phyloP scores from a whole-genome alignment of 2,797 vertebrate genomes.

The Huso huso region DNA sequence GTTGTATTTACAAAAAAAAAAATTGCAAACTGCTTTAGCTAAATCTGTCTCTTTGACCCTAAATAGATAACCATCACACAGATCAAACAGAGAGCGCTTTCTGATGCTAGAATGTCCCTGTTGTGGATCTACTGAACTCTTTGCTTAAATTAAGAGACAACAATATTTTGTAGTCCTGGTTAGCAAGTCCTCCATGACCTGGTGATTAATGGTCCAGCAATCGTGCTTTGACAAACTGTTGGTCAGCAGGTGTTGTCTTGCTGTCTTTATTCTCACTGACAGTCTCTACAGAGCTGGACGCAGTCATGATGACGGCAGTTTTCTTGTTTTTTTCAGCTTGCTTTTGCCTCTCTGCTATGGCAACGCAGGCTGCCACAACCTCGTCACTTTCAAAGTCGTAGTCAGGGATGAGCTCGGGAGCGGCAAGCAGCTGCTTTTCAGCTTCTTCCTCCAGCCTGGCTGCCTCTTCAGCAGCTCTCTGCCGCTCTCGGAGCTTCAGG shows the following conservation, averaged over 20 bases:
- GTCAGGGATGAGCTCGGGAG: slow-evolving; percentile 73
- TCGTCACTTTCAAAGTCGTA: slow-evolving; percentile 95
- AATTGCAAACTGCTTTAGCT: no score
- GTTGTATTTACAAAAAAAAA: no score
- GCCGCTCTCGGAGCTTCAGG: slow-evolving; percentile 60
- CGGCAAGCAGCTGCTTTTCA: slow-evolving; percentile 37
- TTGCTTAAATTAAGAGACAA: no score
- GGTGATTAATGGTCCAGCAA: slow-evolving; percentile 18
- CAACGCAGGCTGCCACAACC: slow-evolving; percentile 84
- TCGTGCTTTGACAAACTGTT: slow-evolving; percentile 75
- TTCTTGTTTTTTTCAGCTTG: slow-evolving; percentile 54
- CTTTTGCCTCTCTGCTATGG: slow-evolving; percentile 77
- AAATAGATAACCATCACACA: no score
- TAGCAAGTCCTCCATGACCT: no score
- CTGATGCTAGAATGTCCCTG: no score
- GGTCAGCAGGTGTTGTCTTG: slow-evolving; percentile 44
- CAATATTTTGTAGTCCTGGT: no score
- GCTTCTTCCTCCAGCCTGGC: slow-evolving; percentile 45
- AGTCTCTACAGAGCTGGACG: slow-evolving; percentile 59
- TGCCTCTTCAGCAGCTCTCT: slow-evolving; percentile 50
- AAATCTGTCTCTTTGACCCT: no score
- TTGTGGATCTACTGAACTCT: no score
- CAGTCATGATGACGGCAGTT: slow-evolving; percentile 61
- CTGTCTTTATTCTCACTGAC: slow-evolving; percentile 38
- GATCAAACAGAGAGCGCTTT: no score